Percentiles rank a stretch among this genome's conserved stretches.
Conservation (phyloP, 2,797 vertebrate species). For the Champsocephalus gunnari region DNA sequence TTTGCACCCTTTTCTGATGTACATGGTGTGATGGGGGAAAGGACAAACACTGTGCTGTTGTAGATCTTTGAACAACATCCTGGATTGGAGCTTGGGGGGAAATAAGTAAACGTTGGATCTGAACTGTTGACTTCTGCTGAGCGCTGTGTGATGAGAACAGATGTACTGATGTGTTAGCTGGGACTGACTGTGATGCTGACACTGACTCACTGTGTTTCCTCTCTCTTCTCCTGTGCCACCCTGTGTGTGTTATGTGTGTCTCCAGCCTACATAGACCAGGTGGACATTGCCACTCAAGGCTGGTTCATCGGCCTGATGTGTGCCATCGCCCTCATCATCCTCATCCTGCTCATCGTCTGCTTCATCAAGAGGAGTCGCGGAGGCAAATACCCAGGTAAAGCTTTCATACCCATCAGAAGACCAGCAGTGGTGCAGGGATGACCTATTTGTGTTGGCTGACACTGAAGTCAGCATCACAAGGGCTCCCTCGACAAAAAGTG, state of each 20-base stretch:
- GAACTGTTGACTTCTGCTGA: conserved; percentile 17
- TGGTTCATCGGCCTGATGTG: conserved; percentile 99
- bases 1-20: not conserved
- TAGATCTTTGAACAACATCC: not conserved
- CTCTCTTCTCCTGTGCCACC: conserved; percentile 27
- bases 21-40: conserved; percentile 17
- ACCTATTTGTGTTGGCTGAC: too few species aligned
- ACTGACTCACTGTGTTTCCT: conserved; percentile 26
- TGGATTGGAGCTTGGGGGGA: conserved; percentile 1
- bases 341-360: conserved; percentile 97
- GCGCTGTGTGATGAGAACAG: not conserved
- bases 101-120: conserved; percentile 24
- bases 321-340: conserved; percentile 95
- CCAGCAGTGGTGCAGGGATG: too few species aligned
- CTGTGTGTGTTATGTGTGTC: conserved; percentile 35
- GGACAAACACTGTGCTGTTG: conserved; percentile 7
- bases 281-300: conserved; percentile 97
- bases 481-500: too few species aligned
- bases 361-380: conserved; percentile 99
- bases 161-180: conserved; percentile 9
- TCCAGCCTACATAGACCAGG: conserved; percentile 93
- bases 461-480: too few species aligned
- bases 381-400: conserved; percentile 95
- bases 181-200: conserved; percentile 2
- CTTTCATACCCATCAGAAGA: conserved; percentile 1